Conservation (phyloP, 2,797 vertebrate species). For the Microcaecilia unicolor region DNA sequence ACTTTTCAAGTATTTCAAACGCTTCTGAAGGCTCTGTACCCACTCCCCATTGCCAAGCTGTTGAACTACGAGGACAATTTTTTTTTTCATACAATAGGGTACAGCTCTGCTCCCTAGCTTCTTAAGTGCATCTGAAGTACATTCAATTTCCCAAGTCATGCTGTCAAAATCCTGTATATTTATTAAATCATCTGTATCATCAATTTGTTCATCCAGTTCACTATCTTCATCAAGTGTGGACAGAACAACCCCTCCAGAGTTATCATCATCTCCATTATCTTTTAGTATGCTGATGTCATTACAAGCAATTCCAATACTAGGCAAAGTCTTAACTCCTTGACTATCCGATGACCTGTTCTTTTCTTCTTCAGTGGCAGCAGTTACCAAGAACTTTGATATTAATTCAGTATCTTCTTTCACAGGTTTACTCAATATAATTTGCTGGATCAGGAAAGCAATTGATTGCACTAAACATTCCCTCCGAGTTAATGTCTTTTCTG, state of each 20-base stretch:
- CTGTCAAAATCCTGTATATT: slow-evolving; percentile 56
- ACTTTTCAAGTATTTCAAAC: slow-evolving; percentile 49
- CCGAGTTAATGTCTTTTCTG: slow-evolving; percentile 21
- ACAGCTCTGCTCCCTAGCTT: slow-evolving; percentile 51
- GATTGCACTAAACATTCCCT: slow-evolving; percentile 41
- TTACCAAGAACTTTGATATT: not conserved
- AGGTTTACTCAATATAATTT: slow-evolving; percentile 8
- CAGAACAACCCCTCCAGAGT: not conserved
- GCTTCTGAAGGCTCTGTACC: slow-evolving; percentile 52
- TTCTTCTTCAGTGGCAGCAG: not conserved
- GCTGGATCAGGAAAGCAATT: slow-evolving; percentile 49
- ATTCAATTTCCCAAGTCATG: slow-evolving; percentile 72
- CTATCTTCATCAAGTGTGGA: slow-evolving; percentile 3
- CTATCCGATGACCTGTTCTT: too few relatives aligned
- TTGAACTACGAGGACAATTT: slow-evolving; percentile 51
- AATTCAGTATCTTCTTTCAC: slow-evolving; percentile 12
- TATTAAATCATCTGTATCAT: slow-evolving; percentile 1
- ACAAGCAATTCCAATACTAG: not conserved
- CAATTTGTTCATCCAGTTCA: slow-evolving; percentile 16
- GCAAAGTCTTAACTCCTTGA: too few relatives aligned
- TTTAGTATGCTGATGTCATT: not conserved
- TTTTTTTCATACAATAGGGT: slow-evolving; percentile 50
- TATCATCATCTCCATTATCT: not conserved
- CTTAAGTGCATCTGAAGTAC: slow-evolving; percentile 57
- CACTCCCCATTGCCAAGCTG: slow-evolving; percentile 62